Percentiles rank a stretch among this genome's conserved stretches.
Conservation (phyloP, 2,888 invertebrate species). For the Drosophila conformis region DNA sequence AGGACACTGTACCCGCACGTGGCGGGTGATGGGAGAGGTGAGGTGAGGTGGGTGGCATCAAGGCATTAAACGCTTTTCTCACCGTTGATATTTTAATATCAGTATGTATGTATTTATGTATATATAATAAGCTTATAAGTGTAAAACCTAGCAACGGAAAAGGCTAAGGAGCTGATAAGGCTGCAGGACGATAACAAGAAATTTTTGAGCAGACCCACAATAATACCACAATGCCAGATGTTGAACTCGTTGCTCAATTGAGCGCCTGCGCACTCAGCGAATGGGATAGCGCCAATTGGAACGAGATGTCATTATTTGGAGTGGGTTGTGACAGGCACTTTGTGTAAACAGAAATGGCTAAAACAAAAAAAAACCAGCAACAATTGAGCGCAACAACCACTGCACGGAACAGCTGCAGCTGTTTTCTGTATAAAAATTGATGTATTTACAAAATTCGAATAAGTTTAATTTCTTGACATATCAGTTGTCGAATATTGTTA, state of each 20-base stretch:
- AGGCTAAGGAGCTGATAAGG: slow-evolving; percentile 49
- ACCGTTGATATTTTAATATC: slow-evolving; percentile 21
- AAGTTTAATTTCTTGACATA: background rate
- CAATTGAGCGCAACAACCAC: slow-evolving; percentile 27
- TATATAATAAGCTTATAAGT: slow-evolving; percentile 29
- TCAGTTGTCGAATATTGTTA: background rate
- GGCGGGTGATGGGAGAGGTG: background rate
- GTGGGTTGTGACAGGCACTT: slow-evolving; percentile 9
- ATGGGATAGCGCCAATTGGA: slow-evolving; percentile 22
- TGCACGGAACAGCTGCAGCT: slow-evolving; percentile 20
- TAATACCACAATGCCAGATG: slow-evolving; percentile 14
- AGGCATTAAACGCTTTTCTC: slow-evolving; percentile 16
- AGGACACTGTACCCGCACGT: slow-evolving; percentile 27
- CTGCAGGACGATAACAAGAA: slow-evolving; percentile 62
- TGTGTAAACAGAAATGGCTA: slow-evolving; percentile 43
- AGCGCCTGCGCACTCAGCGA: slow-evolving; percentile 54
- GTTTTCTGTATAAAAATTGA: slow-evolving; percentile 3
- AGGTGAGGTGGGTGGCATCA: slow-evolving; percentile 22
- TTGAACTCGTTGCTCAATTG: slow-evolving; percentile 31
- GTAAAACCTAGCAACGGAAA: slow-evolving; percentile 42
- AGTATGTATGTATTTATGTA: background rate
- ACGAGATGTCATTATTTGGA: slow-evolving; percentile 10
- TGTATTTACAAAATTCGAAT: slow-evolving; percentile 3
- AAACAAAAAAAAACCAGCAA: slow-evolving; percentile 37
- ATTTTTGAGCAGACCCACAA: slow-evolving; percentile 60